These are phyloP conservation scores for Odontophorus gujanensis DNA, from an alignment of 2,113 vertebrate species.

Conservation along the genomic window DNA sequence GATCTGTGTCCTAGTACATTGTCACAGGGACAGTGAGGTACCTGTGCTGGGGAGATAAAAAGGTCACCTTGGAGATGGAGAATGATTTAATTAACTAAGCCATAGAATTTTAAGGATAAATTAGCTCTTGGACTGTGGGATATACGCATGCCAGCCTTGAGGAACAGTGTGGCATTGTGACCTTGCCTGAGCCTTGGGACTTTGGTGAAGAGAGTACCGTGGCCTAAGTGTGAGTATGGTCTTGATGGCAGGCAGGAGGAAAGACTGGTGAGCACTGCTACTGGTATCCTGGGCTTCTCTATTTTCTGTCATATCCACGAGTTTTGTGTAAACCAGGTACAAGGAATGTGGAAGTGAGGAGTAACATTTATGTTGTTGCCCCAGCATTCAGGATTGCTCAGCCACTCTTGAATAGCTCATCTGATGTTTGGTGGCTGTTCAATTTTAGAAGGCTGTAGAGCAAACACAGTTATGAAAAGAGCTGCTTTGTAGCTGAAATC, in stretches of 20 bases:
- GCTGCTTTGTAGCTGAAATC: conserved; percentile 13
- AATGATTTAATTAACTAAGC: neutral
- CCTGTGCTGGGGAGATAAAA: neutral
- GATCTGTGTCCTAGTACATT: neutral
- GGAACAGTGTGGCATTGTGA: neutral
- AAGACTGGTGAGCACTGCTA: neutral
- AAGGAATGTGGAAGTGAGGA: conserved; percentile 6
- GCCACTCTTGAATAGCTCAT: neutral
- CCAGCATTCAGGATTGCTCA: neutral
- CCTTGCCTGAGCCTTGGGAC: neutral
- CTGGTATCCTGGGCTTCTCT: neutral
- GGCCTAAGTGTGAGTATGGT: neutral
- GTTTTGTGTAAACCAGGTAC: neutral
- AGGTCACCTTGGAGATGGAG: neutral
- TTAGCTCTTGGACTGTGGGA: neutral
- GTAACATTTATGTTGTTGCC: neutral
- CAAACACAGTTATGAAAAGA: neutral
- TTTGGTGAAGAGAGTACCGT: neutral
- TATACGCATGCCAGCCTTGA: neutral
- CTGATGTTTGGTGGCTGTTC: conserved; percentile 27
- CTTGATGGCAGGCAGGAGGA: neutral
- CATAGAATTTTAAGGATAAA: neutral
- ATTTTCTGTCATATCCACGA: neutral
- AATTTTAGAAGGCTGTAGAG: conserved; percentile 45
- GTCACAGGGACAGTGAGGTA: neutral